These are phyloP conservation scores for Gerris lacustris DNA, from an alignment of 2,888 invertebrate genomes.

Conservation along the genomic window DNA sequence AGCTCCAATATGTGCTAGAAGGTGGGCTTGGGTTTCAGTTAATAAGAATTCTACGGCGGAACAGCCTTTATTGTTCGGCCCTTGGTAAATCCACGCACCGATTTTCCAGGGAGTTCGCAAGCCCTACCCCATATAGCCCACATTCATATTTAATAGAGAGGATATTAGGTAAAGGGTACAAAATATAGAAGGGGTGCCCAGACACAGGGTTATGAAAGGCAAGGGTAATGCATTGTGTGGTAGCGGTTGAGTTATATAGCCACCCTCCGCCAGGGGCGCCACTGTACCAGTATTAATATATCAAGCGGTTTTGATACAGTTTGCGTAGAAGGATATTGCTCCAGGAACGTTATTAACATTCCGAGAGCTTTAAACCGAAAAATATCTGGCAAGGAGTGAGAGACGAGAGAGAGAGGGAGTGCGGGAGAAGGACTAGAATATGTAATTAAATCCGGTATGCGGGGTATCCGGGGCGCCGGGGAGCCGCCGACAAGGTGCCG, in stretches of 20 bases:
- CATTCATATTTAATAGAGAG: slow-evolving; percentile 1
- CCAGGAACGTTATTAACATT: background rate
- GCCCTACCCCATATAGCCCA: background rate
- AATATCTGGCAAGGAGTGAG: background rate
- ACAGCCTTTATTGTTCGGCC: too few relatives aligned
- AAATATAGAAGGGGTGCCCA: too few relatives aligned
- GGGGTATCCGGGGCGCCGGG: background rate
- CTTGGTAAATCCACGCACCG: too few relatives aligned
- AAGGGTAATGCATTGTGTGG: background rate
- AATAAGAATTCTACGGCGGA: too few relatives aligned
- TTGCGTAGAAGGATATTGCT: background rate
- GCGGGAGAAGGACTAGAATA: background rate
- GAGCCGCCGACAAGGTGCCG: background rate
- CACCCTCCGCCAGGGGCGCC: background rate
- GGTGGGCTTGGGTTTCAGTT: too few relatives aligned
- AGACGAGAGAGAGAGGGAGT: background rate
- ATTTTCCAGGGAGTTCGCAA: too few relatives aligned
- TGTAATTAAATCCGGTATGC: slow-evolving; percentile 5
- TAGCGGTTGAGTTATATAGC: background rate
- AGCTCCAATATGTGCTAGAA: too few relatives aligned
- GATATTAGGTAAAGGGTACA: background rate
- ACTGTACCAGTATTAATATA: slow-evolving; percentile 3
- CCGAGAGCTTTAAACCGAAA: slow-evolving; percentile 1
- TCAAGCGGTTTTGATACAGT: background rate
- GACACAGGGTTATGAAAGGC: background rate